A percentile compares a stretch with the other conserved stretches of the same genome.
Evolutionary conservation across 2,113 vertebrate species (phyloP).

Genomic region (Hystrix cristata): DNA sequence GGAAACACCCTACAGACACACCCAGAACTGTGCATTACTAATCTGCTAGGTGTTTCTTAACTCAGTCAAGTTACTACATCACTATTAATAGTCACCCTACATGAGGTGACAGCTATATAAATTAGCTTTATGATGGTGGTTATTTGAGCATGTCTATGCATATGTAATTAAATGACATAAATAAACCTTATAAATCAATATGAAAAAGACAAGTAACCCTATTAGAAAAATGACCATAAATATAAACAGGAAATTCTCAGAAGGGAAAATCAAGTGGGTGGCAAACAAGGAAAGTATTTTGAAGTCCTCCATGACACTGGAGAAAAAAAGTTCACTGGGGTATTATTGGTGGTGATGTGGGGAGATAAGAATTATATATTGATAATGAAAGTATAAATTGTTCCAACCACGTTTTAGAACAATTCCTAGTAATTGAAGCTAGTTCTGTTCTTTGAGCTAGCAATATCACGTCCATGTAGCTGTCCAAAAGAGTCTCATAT

Average conservation of each 20-base stretch:
- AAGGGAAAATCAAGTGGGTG: slow-evolving; percentile 28
- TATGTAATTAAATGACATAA: neutral
- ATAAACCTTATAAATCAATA: neutral
- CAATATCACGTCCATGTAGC: no score
- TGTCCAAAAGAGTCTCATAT: neutral
- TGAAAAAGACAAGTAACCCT: neutral
- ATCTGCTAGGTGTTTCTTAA: neutral
- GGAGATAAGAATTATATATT: neutral
- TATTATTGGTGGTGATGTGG: neutral
- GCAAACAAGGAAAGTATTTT: neutral
- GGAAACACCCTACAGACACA: no score
- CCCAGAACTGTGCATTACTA: neutral
- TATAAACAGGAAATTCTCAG: neutral
- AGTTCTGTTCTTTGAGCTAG: neutral
- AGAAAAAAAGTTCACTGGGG: neutral
- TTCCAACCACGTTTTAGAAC: neutral
- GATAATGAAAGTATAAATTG: neutral
- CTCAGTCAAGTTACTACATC: neutral
- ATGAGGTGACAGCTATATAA: neutral
- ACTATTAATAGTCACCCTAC: neutral
- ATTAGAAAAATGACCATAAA: neutral
- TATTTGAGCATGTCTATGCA: neutral
- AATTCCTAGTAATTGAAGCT: neutral
- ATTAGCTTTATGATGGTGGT: neutral
- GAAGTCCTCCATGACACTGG: neutral